Conservation (phyloP, 2,888 invertebrate species). For the Drosophila heteroneura region DNA sequence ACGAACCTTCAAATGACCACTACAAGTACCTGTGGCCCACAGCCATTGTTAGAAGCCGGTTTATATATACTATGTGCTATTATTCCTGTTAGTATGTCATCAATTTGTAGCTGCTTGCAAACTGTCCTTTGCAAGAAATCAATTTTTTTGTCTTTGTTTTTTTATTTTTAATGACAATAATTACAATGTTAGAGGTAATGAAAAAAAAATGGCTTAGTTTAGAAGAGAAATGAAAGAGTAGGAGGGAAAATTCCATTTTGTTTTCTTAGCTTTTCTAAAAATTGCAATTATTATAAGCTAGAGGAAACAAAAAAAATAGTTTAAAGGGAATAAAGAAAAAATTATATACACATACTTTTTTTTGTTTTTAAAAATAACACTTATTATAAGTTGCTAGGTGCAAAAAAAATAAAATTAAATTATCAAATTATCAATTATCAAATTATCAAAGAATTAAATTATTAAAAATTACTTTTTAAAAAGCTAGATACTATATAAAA, state of each 20-base stretch:
- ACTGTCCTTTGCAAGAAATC: constrained; percentile 36
- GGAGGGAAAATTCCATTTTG: background rate
- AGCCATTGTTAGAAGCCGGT: background rate
- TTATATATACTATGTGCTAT: constrained; percentile 15
- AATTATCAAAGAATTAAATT: background rate
- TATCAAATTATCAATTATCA: background rate
- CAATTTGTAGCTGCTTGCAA: constrained; percentile 9
- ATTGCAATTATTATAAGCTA: background rate
- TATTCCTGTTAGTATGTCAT: constrained; percentile 27
- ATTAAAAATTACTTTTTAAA: background rate
- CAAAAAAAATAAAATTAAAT: background rate
- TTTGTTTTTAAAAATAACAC: background rate
- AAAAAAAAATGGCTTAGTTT: background rate
- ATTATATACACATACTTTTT: background rate
- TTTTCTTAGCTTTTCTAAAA: background rate
- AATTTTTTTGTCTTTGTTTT: constrained; percentile 38
- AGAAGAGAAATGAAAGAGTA: background rate
- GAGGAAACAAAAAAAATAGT: background rate
- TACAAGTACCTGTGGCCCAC: constrained; percentile 16
- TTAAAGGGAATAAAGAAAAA: background rate
- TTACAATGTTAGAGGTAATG: background rate
- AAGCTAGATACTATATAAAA: background rate
- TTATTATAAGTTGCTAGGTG: background rate
- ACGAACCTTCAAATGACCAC: constrained; percentile 75
- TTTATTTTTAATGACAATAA: background rate